These are phyloP conservation scores for Apistogramma diplotaenia DNA, from an alignment of 2,113 vertebrate species.

Conservation along the genomic window DNA sequence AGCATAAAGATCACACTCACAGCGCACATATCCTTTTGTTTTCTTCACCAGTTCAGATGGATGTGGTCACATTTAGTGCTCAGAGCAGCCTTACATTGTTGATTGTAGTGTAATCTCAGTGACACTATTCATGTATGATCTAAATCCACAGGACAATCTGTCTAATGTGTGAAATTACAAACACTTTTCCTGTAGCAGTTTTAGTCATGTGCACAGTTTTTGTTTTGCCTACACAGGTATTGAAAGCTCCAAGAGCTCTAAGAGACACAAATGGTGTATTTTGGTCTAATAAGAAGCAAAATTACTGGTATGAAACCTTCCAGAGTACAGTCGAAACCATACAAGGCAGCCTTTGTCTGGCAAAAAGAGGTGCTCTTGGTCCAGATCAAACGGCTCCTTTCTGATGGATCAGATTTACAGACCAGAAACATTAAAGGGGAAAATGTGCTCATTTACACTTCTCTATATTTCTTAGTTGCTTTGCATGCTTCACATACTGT, in stretches of 20 bases:
- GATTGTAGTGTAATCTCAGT: background rate
- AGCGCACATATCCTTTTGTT: slow-evolving; percentile 43
- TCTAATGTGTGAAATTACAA: background rate
- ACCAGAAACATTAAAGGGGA: background rate
- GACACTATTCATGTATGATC: background rate
- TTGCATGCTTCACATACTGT: background rate
- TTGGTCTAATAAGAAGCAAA: background rate
- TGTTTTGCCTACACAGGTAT: background rate
- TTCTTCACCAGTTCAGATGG: slow-evolving; percentile 29
- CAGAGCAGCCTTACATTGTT: background rate
- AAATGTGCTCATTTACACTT: background rate
- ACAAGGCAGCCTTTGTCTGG: background rate
- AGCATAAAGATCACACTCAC: slow-evolving; percentile 34
- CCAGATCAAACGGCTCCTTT: background rate
- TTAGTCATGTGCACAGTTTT: background rate
- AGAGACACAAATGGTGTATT: background rate
- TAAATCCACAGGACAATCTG: background rate
- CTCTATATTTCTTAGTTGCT: background rate
- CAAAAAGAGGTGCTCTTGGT: background rate
- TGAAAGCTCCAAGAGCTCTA: background rate
- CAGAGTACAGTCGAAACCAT: background rate
- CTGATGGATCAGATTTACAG: background rate
- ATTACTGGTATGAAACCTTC: background rate
- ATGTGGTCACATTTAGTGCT: slow-evolving; percentile 22
- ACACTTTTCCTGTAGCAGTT: background rate